These are phyloP conservation scores for Macroglossus sobrinus DNA, from an alignment of 2,113 vertebrate genomes.

Conservation along the genomic window DNA sequence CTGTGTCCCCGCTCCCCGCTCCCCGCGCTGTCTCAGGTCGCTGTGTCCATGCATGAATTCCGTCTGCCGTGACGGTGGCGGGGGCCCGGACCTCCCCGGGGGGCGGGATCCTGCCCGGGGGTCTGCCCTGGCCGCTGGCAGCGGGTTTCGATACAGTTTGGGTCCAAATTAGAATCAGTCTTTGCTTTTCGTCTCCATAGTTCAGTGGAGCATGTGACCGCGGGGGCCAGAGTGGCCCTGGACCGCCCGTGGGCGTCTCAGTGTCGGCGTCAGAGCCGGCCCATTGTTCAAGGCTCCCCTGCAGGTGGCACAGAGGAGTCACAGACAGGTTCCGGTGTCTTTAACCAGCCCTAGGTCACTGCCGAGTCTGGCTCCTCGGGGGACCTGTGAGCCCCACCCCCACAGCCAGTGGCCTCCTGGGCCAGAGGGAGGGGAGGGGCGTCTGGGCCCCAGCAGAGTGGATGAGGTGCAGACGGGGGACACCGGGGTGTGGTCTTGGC, in stretches of 20 bases:
- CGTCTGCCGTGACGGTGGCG: accelerated
- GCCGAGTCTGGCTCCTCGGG: no score
- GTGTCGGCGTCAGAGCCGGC: not conserved
- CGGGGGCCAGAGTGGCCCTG: accelerated
- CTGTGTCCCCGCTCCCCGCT: not conserved
- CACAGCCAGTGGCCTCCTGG: no score
- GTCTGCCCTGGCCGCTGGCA: accelerated
- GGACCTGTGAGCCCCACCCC: no score
- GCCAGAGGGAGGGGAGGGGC: not conserved
- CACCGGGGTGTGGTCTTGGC: not conserved
- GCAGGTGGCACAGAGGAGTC: not conserved
- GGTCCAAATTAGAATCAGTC: not conserved
- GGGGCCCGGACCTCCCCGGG: not conserved
- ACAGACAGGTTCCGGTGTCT: no score
- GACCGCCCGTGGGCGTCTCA: not conserved
- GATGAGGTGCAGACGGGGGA: accelerated
- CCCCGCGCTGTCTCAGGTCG: accelerated
- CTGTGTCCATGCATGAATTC: accelerated
- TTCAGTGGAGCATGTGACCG: not conserved
- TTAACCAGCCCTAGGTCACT: no score
- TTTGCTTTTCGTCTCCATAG: not conserved
- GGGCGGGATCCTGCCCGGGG: not conserved
- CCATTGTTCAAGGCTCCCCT: not conserved
- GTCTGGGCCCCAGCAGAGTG: not conserved
- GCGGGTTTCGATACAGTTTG: not conserved